Evolutionary conservation across 1,140 invertebrate genomes (phyloP).

Genomic region (Drosophila teissieri): DNA sequence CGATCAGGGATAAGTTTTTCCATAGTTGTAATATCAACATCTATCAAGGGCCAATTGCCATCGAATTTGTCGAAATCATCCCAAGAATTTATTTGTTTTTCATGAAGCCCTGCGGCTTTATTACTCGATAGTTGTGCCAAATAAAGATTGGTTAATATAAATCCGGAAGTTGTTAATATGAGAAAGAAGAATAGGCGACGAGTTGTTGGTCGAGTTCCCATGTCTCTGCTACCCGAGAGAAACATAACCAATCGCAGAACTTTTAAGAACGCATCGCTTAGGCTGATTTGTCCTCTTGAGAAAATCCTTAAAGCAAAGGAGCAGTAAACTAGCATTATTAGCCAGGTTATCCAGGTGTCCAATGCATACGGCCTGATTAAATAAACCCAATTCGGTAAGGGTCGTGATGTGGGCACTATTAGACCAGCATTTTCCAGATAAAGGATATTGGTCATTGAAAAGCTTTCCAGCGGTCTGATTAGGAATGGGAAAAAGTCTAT

Average conservation of each 20-base stretch:
- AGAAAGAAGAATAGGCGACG: constrained; percentile 35
- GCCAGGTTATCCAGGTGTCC: constrained; percentile 42
- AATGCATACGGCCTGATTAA: constrained; percentile 33
- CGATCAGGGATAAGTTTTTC: constrained; percentile 40
- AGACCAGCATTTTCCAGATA: constrained; percentile 57
- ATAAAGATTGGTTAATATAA: constrained; percentile 64
- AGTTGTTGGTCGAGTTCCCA: constrained; percentile 7
- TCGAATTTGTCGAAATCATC: constrained; percentile 46
- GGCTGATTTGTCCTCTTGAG: background rate
- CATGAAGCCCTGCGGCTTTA: constrained; percentile 52
- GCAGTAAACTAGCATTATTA: constrained; percentile 48
- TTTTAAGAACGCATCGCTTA: constrained; percentile 41
- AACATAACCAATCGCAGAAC: constrained; percentile 42
- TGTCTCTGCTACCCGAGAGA: constrained; percentile 19
- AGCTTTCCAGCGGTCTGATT: constrained; percentile 32
- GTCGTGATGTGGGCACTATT: constrained; percentile 46
- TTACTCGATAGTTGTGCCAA: constrained; percentile 56
- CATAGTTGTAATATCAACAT: constrained; percentile 26
- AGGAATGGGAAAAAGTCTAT: constrained; percentile 63
- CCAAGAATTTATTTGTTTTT: constrained; percentile 52
- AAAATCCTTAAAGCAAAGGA: constrained; percentile 40
- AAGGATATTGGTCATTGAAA: constrained; percentile 46
- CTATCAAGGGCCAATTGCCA: constrained; percentile 31
- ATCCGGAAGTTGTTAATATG: constrained; percentile 40
- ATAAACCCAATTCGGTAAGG: constrained; percentile 46